Conservation (phyloP, 2,113 vertebrate genomes). For the Hippoglossus stenolepis region DNA sequence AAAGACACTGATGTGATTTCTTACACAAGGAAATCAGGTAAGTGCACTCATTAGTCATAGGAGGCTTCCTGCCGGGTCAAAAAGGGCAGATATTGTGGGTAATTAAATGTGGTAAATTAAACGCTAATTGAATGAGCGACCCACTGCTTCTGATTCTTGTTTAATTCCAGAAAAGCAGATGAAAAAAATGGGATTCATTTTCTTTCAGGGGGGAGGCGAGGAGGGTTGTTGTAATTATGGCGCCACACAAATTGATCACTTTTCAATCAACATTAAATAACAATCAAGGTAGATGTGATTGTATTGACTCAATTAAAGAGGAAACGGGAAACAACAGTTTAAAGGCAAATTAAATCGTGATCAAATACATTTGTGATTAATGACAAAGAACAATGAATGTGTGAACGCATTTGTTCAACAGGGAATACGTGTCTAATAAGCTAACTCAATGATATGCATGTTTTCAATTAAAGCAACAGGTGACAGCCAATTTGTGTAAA, state of each 20-base stretch:
- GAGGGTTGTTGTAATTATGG: constrained; percentile 48
- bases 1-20: constrained; percentile 48
- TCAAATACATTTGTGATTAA: neutral
- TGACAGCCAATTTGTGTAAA: neutral
- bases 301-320: constrained; percentile 33
- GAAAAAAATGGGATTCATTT: constrained; percentile 55
- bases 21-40: constrained; percentile 50
- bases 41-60: constrained; percentile 63
- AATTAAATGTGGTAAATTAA: constrained; percentile 74
- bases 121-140: constrained; percentile 72
- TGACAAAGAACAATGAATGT: neutral
- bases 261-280: constrained; percentile 61
- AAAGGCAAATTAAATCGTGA: constrained; percentile 26
- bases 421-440: neutral
- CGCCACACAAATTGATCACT: constrained; percentile 42
- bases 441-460: too few species aligned
- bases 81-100: constrained; percentile 62
- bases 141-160: constrained; percentile 56
- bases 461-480: neutral
- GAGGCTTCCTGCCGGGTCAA: constrained; percentile 62
- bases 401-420: neutral
- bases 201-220: constrained; percentile 5
- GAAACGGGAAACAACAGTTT: neutral
- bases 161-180: constrained; percentile 57
- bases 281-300: constrained; percentile 39